Conservation (phyloP, 2,888 invertebrate genomes). For the Amphiduros pacificus region DNA sequence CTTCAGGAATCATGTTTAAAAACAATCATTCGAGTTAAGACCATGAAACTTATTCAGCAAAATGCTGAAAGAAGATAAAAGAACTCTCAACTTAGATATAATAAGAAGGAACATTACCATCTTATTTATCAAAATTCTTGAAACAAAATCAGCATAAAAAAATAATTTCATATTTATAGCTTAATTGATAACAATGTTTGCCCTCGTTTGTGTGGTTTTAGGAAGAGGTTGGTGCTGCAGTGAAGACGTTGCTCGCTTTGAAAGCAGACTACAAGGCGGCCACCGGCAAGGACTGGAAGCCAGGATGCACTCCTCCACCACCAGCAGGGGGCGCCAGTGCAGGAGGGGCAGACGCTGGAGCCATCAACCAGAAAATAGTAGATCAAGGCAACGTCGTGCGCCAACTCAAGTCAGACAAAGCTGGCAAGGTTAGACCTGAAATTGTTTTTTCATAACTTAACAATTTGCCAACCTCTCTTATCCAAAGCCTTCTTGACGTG, state of each 20-base stretch:
- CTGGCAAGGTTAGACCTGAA: slow-evolving; percentile 5
- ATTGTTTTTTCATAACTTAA: background rate
- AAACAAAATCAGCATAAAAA: no score
- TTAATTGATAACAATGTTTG: no score
- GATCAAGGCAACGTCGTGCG: slow-evolving; percentile 73
- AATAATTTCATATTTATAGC: no score
- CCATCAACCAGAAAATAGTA: slow-evolving; percentile 56
- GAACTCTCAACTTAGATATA: no score
- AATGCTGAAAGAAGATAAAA: no score
- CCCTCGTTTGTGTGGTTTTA: no score
- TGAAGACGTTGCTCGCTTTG: slow-evolving; percentile 36
- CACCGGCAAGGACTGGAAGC: slow-evolving; percentile 37
- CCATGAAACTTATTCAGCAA: no score
- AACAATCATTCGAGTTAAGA: no score
- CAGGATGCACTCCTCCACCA: slow-evolving; percentile 13
- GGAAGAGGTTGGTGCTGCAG: slow-evolving; percentile 30
- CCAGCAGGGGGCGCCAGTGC: slow-evolving; percentile 14
- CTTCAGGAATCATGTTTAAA: no score
- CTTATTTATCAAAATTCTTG: no score
- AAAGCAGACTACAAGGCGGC: slow-evolving; percentile 32
- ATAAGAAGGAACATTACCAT: no score
- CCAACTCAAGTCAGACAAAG: slow-evolving; percentile 64
- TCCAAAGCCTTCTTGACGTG: no score
- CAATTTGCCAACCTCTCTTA: background rate
- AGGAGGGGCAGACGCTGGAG: slow-evolving; percentile 31